phyloP scores from a whole-genome alignment of 2,797 vertebrate species.

The Coccyzus lansbergi region DNA sequence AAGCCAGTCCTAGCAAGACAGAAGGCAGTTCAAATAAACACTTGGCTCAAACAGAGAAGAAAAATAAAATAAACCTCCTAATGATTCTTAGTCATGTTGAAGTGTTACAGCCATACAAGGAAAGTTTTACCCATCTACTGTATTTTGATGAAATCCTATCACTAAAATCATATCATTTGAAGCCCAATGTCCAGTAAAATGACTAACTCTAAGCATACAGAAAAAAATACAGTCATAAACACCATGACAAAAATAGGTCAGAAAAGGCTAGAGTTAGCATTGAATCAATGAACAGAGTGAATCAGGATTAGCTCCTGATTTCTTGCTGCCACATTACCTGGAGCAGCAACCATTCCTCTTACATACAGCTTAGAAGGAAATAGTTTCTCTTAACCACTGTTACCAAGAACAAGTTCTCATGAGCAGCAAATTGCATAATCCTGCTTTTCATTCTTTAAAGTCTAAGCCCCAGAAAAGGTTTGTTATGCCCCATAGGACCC shows the following conservation, averaged over 20 bases:
- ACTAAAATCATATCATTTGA: neutral
- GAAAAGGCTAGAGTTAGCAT: neutral
- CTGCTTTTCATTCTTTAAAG: neutral
- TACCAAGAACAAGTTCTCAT: neutral
- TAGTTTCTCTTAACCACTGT: neutral
- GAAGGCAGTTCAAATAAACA: constrained; percentile 56
- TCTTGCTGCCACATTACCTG: rapidly evolving
- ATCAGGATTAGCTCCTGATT: neutral
- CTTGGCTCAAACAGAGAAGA: neutral
- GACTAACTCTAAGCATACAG: neutral
- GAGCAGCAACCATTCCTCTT: neutral
- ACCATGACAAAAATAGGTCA: neutral
- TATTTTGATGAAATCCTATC: neutral
- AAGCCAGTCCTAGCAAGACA: constrained; percentile 38
- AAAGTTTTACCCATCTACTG: neutral
- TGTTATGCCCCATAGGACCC: rapidly evolving
- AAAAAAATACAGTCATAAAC: neutral
- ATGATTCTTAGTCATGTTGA: neutral
- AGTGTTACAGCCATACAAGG: neutral
- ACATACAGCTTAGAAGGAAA: neutral
- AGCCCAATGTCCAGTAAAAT: neutral
- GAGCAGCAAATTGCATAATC: neutral
- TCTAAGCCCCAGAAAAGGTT: neutral
- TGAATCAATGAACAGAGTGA: neutral
- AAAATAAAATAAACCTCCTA: constrained; percentile 1